Evolutionary conservation across 2,797 vertebrate species (phyloP), one percentile per base, ranked within the genome.

Genomic region (Microctenopoma steveboyesi): DNA sequence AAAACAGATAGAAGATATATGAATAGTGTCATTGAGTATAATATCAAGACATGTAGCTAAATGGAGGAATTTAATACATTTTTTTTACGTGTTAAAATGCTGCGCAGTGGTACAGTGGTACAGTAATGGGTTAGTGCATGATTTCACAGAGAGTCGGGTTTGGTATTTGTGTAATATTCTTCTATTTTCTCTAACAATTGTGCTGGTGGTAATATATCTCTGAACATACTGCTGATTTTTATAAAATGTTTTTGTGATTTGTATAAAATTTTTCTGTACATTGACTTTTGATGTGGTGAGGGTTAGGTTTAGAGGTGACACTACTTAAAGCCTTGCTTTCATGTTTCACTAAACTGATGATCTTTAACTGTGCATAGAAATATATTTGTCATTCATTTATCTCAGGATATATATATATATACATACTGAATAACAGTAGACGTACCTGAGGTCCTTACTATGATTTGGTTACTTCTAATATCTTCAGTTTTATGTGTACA

Each of bases 221-320:
- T n/a, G n/a, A n/a, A n/a, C n/a, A n/a, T n/a, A n/a, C n/a, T n/a
- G n/a, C n/a, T n/a, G n/a, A n/a, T n/a, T n/a, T n/a, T n/a, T n/a
- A n/a, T n/a, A n/a, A n/a, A n/a, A n/a, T n/a, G n/a, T n/a, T n/a
- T n/a, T n/a, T n/a, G n/a, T 43, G 67, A 57, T 63, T 46, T 50
- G n/a, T 77, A 78, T 59, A 54, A 83, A 69, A 47, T 47, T 83
- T 85, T 78, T 86, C 86, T 79, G 30, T 86, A 85, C 5, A 11
- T 79, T 79, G 22, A 53, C 14, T 55, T 74, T 73, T 47, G 50
- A 42, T 14, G 35, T 12, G 3, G 5, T 3, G 4, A 18, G 42
- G 56, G 18, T 30, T 2, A 5, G 28, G 2, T 46, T n/a, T n/a
- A n/a, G n/a, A n/a, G 15, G 43, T 16, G 25, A 54, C 35, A 46